Evolutionary conservation across 2,888 invertebrate genomes (phyloP).

Genomic region (Artemia sinica): DNA sequence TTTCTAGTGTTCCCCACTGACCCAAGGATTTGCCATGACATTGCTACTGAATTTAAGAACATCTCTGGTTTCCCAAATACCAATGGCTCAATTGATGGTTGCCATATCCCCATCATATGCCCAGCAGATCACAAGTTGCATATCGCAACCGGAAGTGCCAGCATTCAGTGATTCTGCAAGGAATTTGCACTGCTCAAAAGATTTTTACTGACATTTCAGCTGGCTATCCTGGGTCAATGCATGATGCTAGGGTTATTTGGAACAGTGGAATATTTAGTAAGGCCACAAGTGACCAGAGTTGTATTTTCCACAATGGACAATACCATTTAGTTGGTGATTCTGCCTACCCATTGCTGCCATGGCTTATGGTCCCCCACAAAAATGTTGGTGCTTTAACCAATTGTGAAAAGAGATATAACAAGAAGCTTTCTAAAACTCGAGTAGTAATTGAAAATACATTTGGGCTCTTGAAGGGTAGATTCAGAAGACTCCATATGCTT

Average conservation of each 20-base stretch:
- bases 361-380: constrained; percentile 12
- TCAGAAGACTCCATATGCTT: constrained; percentile 10
- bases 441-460: background rate
- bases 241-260: background rate
- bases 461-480: background rate
- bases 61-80: background rate
- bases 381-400: background rate
- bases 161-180: background rate
- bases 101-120: background rate
- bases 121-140: background rate
- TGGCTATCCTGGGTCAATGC: constrained; percentile 2
- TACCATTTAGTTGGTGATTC: background rate
- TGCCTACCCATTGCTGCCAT: background rate
- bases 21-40: background rate
- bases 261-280: background rate
- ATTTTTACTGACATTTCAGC: constrained; percentile 1
- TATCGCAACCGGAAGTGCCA: background rate
- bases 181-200: constrained; percentile 1
- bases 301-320: background rate
- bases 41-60: background rate
- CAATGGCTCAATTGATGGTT: background rate
- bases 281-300: too few relatives aligned
- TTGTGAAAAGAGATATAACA: constrained; percentile 4
- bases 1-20: background rate
- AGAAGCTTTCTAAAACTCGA: background rate